Evolutionary conservation across 2,113 vertebrate species (phyloP), one percentile per base, ranked within the genome.

Genomic region (Telmatochromis sp.): DNA sequence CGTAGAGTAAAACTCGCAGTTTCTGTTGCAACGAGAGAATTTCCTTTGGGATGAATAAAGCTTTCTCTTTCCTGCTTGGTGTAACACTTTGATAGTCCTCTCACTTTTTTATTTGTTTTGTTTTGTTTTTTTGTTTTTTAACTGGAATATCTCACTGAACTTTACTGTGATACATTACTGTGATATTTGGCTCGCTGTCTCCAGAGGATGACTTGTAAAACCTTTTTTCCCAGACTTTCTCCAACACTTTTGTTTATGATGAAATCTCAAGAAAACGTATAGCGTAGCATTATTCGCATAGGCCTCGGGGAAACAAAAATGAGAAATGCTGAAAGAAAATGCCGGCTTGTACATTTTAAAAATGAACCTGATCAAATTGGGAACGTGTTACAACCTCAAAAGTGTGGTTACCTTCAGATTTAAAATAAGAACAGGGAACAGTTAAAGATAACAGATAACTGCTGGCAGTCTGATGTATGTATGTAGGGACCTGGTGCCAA

Each of bases 121-220:
- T 55, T 55, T 54, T 58, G 55, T 31, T 58, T 14, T 58, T 31
- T 58, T 6, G 13, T 21, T 71, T 71, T 73, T 73, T 23, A 73
- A 23, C n/a, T 26, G 37, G 37, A 26, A 42, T 42, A 45, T 45
- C 68, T 45, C 68, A 47, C 14, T 17, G 19, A 47, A 26, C 40
- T 3, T 45, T 37, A 4, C 33, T 35, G 33, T 35, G 37, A 40
- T 45, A 5, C 37, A 45, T 47, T 73, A 73, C 68, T 75, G 40
- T 28, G 68, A 75, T 75, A 47, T 47, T 28, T 47, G 23, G 68
- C 40, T 47, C 1, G 4, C 3, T 0, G 40, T 47, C 23, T 17
- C 23, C 23, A 75, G 40, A 75, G 40, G 23, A 28, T 28, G 68
- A 73, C 40, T 73, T 73, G 68, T 73, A 73, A 73, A 73, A 73